Base-by-base conservation (phyloP, 1,140 invertebrate genomes). In the Drosophila asahinai region DNA sequence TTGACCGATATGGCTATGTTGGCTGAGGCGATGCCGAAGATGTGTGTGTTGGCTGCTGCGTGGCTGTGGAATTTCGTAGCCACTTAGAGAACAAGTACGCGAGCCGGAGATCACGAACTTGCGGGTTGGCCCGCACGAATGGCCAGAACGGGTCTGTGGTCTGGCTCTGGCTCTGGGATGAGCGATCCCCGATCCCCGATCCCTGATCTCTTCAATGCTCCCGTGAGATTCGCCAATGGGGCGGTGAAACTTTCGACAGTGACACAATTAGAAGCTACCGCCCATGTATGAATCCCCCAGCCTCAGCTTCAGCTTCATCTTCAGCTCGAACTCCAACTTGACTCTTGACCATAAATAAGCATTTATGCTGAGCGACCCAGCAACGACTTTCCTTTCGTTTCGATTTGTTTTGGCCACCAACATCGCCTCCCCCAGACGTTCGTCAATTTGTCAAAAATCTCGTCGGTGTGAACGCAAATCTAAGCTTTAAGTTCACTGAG, bases 101-200 rank as follows among this genome's bases (percentile, higher is more conserved):
- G 9, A 87, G 80, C 66, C 82, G 83, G 74, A 87, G 84, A 87
- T 87, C 84, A 87, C 86, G 84, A 87, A 87, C 84, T 89, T 80
- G 81, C 84, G 80, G 81, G 79, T 76, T 68, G 73, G 63, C 83
- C 81, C 82, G 79, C 81, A 84, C 81, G 81, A 84, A 76, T 33
- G 43, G 40, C 33, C 15, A 62, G 58, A 65, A 66, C 66, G 68
- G 52, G 65, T 58, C 62, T 68, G 61, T 52, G 47, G 48, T 49
- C 62, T 54, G 60, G 14, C n/a, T 22, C 36, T 68, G 38, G 48
- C n/a, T 22, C 36, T 68, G 38, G 48, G 42, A 33, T 42, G 58
- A 43, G 19, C 38, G 38, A 43, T 43, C 15, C 19, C 36, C 36
- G 63, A 61, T 47, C 17, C 25, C 43, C 58, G 36, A 62, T 49